Percentiles rank a stretch among this genome's conserved stretches.
Evolutionary conservation across 1,140 invertebrate species (phyloP).

Genomic region (Drosophila lacertosa): DNA sequence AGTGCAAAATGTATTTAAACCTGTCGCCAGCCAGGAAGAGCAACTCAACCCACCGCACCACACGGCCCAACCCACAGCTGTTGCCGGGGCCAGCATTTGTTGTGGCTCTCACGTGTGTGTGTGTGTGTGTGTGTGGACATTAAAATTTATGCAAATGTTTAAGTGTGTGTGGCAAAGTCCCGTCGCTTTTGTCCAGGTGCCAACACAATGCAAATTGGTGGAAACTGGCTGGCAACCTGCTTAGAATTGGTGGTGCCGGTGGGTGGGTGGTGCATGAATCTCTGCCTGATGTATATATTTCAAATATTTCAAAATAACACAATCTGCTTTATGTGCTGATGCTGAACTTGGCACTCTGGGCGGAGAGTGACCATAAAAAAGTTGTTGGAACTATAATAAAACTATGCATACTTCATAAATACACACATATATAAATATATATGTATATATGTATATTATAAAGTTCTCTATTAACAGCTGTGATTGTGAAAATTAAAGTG

Average conservation of each 20-base stretch:
- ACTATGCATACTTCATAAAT: not conserved
- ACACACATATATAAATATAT: too few species aligned
- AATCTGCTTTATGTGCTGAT: conserved; percentile 4
- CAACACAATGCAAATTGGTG: conserved; percentile 44
- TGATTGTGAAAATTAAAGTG: too few species aligned
- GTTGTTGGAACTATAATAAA: not conserved
- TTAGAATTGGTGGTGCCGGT: not conserved
- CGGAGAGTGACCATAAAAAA: conserved; percentile 30
- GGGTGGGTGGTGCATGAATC: conserved; percentile 5
- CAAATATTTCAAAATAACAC: conserved; percentile 22
- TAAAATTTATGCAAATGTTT: conserved; percentile 46
- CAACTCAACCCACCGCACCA: too few species aligned
- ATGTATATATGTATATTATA: too few species aligned
- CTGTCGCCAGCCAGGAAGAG: conserved; percentile 29
- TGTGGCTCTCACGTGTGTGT: conserved; percentile 23
- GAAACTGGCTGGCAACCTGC: conserved; percentile 6
- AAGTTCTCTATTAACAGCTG: too few species aligned
- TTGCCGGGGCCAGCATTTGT: conserved; percentile 25
- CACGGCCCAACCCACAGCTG: not conserved
- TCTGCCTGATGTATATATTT: conserved; percentile 24
- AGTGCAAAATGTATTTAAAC: conserved; percentile 55
- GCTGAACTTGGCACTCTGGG: not conserved
- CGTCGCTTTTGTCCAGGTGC: conserved; percentile 34
- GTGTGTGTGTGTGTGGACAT: conserved; percentile 22
- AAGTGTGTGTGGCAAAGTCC: conserved; percentile 17